Percentiles rank a stretch among this genome's conserved stretches.
Evolutionary conservation across 1,140 invertebrate genomes (phyloP).

Genomic region (Drosophila miranda): DNA sequence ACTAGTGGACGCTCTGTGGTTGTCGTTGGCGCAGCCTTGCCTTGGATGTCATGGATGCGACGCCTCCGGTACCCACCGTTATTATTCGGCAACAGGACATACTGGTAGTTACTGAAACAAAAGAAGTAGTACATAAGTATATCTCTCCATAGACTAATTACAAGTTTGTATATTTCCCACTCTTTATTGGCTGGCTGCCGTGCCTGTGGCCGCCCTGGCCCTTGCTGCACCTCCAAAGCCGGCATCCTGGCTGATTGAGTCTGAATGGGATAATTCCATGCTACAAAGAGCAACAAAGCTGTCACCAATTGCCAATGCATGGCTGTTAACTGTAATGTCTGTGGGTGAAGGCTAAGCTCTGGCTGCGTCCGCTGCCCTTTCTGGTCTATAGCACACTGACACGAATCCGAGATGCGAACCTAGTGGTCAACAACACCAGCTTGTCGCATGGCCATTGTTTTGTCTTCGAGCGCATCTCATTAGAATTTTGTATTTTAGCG

Average conservation of each 20-base stretch:
- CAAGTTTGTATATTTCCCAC: constrained; percentile 1
- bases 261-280: constrained; percentile 8
- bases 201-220: constrained; percentile 13
- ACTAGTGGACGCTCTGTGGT: constrained; percentile 68
- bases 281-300: constrained; percentile 39
- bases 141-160: background rate
- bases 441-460: constrained; percentile 29
- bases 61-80: constrained; percentile 40
- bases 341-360: background rate
- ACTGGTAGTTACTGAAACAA: constrained; percentile 15
- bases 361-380: constrained; percentile 23
- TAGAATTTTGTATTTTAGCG: constrained; percentile 30
- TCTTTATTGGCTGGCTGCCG: constrained; percentile 4
- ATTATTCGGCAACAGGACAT: constrained; percentile 23
- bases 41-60: constrained; percentile 14
- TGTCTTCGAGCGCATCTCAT: constrained; percentile 35
- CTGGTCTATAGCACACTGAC: constrained; percentile 38
- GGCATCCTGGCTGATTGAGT: constrained; percentile 25
- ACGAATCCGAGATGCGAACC: constrained; percentile 5
- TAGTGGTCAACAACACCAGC: constrained; percentile 21
- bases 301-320: constrained; percentile 46
- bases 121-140: background rate
- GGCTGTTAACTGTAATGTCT: background rate
- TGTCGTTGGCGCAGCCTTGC: constrained; percentile 36
- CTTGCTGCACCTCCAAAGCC: constrained; percentile 13